phyloP scores from a whole-genome alignment of 2,888 invertebrate genomes.

The Amiota communis region DNA sequence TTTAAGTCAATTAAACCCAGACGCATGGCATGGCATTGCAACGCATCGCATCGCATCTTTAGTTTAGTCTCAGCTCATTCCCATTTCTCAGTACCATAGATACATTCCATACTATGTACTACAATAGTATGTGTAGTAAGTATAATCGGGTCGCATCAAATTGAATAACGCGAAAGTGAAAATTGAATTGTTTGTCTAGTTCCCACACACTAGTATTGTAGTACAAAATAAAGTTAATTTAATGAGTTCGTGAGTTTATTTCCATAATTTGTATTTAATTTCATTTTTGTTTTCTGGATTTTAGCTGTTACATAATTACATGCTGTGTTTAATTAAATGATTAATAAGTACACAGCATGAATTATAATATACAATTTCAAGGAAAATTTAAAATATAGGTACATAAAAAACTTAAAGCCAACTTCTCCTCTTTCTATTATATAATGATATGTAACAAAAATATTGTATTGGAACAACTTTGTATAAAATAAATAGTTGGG shows the following conservation, averaged over 20 bases:
- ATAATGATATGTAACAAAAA: background rate
- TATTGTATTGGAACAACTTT: background rate
- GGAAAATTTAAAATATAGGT: too few species aligned
- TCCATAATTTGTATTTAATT: constrained; percentile 1
- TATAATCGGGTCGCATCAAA: background rate
- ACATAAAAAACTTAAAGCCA: background rate
- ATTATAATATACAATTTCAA: background rate
- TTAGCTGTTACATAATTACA: background rate
- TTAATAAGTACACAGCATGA: constrained; percentile 27
- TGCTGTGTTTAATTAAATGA: constrained; percentile 29
- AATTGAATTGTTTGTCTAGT: constrained; percentile 29
- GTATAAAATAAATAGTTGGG: background rate
- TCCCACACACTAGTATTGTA: background rate
- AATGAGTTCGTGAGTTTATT: background rate
- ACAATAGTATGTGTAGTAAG: background rate
- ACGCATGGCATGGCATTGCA: background rate
- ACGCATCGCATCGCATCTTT: background rate
- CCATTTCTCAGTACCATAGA: background rate
- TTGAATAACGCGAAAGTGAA: background rate
- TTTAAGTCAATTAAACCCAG: constrained; percentile 23
- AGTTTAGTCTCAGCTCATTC: too few species aligned
- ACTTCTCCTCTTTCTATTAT: background rate
- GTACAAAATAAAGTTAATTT: background rate
- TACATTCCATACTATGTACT: background rate
- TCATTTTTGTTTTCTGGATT: too few species aligned